Evolutionary conservation across 2,797 vertebrate species (phyloP), one percentile per base, ranked within the genome.

Genomic region (Anabas testudineus): DNA sequence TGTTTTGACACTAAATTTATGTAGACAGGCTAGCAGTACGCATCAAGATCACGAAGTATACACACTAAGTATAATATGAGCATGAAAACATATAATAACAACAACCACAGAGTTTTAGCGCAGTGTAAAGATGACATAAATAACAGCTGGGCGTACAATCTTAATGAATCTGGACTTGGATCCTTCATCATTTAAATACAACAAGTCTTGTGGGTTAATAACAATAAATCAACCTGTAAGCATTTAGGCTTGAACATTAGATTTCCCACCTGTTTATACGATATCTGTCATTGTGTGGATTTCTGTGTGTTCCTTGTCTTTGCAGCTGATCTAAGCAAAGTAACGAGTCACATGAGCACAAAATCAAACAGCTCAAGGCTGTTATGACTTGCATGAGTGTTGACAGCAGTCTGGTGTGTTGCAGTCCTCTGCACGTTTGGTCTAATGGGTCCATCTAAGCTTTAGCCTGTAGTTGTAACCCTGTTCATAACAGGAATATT

Each of bases 251-350:
- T 5, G 0, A 65, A 69, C 15, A 14, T 18, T 51, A 63, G 16
- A 43, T 47, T 26, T 39, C 51, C 41, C 36, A 32, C 9, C 7
- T 10, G 39, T 36, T 49, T 61, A 53, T 36, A 0, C 39, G 36
- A 26, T 28, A 21, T 30, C 16, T 41, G 18, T 62, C 18, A 7
- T 18, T 43, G 39, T 65, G 36, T 39, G n/a, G 56, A 26, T 54
- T 48, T 49, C 9, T 62, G 56, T 76, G 37, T 64, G 4, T 82
- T 74, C 64, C 82, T 81, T 71, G 34, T 70, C 46, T 69, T 73
- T 67, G 69, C 32, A 54, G n/a, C 37, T 9, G 47, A 39, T 26
- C 7, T 53, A 24, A 18, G 53, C 39, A 28, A 53, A 73, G 52
- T 53, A 56, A 65, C 76, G 28, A 74, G 60, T 81, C 81, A 74